These are phyloP conservation scores for Drosophila murphyi DNA, from an alignment of 1,140 invertebrate genomes.

Conservation along the genomic window DNA sequence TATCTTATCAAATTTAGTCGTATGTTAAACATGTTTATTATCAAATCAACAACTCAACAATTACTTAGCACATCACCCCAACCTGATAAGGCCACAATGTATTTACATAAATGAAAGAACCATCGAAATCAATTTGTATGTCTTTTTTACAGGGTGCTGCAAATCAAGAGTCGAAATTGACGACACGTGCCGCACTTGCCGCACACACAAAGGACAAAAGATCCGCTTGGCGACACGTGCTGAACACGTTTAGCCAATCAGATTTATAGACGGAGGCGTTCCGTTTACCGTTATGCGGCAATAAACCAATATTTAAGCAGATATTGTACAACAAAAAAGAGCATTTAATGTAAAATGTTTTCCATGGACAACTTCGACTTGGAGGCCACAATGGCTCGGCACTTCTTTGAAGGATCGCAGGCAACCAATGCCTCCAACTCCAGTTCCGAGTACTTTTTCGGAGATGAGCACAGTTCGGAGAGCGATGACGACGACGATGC, in stretches of 20 bases:
- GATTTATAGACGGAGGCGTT: constrained; percentile 43
- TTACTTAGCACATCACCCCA: constrained; percentile 8
- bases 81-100: constrained; percentile 23
- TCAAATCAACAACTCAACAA: constrained; percentile 42
- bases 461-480: constrained; percentile 86
- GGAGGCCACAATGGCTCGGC: constrained; percentile 84
- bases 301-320: constrained; percentile 48
- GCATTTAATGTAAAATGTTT: constrained; percentile 67
- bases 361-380: constrained; percentile 85
- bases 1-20: constrained; percentile 55
- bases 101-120: constrained; percentile 8
- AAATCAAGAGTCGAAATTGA: constrained; percentile 54
- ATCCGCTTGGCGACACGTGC: constrained; percentile 54
- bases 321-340: constrained; percentile 6
- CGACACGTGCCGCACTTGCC: constrained; percentile 59
- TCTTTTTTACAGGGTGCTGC: constrained; percentile 24
- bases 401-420: constrained; percentile 84
- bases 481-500: constrained; percentile 85
- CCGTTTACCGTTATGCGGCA: constrained; percentile 44
- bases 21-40: constrained; percentile 70
- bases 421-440: constrained; percentile 83
- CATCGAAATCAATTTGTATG: constrained; percentile 32
- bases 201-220: constrained; percentile 15
- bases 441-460: constrained; percentile 85
- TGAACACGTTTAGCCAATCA: constrained; percentile 59